Evolutionary conservation across 2,888 invertebrate genomes (phyloP).

Genomic region (Plebejus argus): DNA sequence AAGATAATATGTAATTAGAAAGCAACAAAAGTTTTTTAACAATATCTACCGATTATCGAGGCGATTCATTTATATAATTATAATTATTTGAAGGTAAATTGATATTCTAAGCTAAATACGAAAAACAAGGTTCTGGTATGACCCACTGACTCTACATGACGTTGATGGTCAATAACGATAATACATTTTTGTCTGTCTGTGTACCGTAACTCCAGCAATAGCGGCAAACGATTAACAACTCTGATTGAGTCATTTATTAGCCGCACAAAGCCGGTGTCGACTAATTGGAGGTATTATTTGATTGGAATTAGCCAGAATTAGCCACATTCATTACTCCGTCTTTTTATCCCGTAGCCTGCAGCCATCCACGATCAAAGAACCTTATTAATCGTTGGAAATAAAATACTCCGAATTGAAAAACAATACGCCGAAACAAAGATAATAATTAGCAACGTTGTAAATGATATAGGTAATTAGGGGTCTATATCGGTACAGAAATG

Average conservation of each 20-base stretch:
- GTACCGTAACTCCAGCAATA: slow-evolving; percentile 49
- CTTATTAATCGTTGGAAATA: slow-evolving; percentile 67
- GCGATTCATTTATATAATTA: not conserved
- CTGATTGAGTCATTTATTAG: slow-evolving; percentile 76
- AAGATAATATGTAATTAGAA: no score
- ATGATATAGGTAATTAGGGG: slow-evolving; percentile 7
- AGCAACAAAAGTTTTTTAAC: no score
- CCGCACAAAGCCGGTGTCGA: slow-evolving; percentile 71
- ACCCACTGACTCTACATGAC: not conserved
- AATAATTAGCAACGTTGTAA: slow-evolving; percentile 21
- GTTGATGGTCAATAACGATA: not conserved
- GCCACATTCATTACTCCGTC: slow-evolving; percentile 72
- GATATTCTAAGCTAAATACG: not conserved
- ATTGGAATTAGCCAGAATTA: slow-evolving; percentile 78
- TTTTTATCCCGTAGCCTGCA: slow-evolving; percentile 64
- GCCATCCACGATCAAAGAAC: slow-evolving; percentile 60
- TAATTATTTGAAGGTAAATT: not conserved
- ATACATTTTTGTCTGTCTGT: slow-evolving; percentile 42
- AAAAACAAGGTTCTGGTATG: not conserved
- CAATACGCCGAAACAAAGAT: slow-evolving; percentile 32
- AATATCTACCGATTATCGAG: not conserved
- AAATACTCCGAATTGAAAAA: slow-evolving; percentile 38
- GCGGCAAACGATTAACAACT: slow-evolving; percentile 69
- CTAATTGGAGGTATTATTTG: slow-evolving; percentile 78
- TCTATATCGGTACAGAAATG: not conserved